A percentile compares a stretch with the other conserved stretches of the same genome.
These are phyloP conservation scores for Anser cygnoides DNA, from an alignment of 2,113 vertebrate genomes.

Conservation along the genomic window DNA sequence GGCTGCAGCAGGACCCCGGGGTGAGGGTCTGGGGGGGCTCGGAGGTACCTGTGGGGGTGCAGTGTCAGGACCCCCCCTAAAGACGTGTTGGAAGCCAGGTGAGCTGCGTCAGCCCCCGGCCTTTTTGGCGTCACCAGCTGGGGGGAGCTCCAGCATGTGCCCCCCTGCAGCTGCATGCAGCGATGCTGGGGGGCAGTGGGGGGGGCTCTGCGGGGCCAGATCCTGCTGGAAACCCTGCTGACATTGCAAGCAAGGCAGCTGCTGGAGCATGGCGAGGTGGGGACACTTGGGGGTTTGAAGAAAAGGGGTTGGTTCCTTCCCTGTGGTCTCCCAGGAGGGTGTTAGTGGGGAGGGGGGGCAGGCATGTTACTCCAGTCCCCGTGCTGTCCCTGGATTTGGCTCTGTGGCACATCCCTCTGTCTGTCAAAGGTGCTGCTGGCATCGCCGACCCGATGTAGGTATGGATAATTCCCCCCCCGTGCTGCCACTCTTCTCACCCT, in stretches of 20 bases:
- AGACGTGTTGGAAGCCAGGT: not conserved
- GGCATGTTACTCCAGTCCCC: fast-evolving
- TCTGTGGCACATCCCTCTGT: not conserved
- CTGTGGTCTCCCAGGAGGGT: fast-evolving
- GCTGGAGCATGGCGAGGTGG: fast-evolving
- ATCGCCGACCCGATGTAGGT: fast-evolving
- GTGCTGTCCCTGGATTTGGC: not conserved
- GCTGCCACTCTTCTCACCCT: fast-evolving
- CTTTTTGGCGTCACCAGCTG: fast-evolving
- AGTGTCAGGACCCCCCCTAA: fast-evolving
- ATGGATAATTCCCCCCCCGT: not conserved
- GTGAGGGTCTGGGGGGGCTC: fast-evolving
- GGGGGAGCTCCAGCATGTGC: not conserved
- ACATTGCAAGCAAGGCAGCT: not conserved
- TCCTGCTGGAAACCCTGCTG: not conserved
- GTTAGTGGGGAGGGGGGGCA: not conserved
- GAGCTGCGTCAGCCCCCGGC: not conserved
- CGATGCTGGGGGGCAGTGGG: fast-evolving
- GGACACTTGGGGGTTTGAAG: fast-evolving
- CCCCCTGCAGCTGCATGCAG: fast-evolving
- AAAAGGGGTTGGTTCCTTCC: fast-evolving
- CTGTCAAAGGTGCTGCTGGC: not conserved
- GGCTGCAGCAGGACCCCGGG: not conserved
- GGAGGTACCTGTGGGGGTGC: not conserved
- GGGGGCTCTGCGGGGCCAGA: not conserved